Evolutionary conservation across 2,888 invertebrate genomes (phyloP).

Genomic region (Drosophila antonietae): DNA sequence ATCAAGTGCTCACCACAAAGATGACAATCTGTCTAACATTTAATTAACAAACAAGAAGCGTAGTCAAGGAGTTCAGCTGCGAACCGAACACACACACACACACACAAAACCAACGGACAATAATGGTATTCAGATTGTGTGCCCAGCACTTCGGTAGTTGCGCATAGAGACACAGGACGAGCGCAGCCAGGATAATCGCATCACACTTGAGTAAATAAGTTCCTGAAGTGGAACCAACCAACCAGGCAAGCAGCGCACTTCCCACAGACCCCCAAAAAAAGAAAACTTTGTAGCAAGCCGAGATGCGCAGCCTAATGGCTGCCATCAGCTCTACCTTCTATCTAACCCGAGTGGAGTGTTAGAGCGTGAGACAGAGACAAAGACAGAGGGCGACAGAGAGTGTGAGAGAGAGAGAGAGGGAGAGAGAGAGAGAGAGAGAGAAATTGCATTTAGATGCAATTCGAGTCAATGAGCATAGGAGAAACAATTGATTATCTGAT

Average conservation of each 20-base stretch:
- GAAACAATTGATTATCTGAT: conserved; percentile 17
- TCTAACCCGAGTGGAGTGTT: neutral
- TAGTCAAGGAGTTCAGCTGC: conserved; percentile 15
- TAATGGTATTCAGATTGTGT: conserved; percentile 25
- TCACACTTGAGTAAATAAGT: conserved; percentile 80
- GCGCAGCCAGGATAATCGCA: conserved; percentile 75
- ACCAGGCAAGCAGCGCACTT: conserved; percentile 32
- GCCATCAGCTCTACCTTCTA: neutral
- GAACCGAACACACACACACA: conserved; percentile 11
- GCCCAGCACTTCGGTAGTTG: conserved; percentile 36
- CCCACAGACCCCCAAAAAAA: conserved; percentile 32
- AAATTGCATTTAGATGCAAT: conserved; percentile 30
- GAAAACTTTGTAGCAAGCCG: conserved; percentile 42
- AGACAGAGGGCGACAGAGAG: neutral
- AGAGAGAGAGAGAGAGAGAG: neutral
- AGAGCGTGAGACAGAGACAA: neutral
- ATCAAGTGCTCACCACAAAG: conserved; percentile 49
- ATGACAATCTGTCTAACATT: conserved; percentile 59
- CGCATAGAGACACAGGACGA: conserved; percentile 66
- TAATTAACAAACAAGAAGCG: conserved; percentile 62
- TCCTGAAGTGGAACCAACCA: conserved; percentile 71
- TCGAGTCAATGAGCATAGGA: conserved; percentile 16
- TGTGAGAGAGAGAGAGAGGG: neutral
- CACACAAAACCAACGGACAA: neutral
- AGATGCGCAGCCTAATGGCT: conserved; percentile 23